A percentile compares a stretch with the other conserved stretches of the same genome.
Evolutionary conservation across 1,140 invertebrate genomes (phyloP).

Genomic region (Drosophila tsacasi): DNA sequence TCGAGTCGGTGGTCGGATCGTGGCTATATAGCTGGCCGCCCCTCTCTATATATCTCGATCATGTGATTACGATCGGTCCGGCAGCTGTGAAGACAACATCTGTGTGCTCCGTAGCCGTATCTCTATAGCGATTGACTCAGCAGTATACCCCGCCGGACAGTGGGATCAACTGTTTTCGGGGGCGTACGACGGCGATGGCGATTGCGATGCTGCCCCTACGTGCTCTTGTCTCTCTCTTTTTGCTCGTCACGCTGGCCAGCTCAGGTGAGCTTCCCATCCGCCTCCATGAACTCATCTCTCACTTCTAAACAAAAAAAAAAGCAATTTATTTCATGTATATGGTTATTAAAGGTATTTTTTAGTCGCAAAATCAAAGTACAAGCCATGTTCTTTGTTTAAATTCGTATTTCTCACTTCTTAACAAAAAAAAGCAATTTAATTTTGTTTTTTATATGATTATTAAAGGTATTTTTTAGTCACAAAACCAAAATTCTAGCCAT

Average conservation of each 20-base stretch:
- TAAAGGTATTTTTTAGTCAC: neutral
- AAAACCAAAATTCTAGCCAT: neutral
- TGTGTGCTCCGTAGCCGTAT: slow-evolving; percentile 26
- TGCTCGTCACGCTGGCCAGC: slow-evolving; percentile 57
- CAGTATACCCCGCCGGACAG: slow-evolving; percentile 28
- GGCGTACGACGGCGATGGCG: slow-evolving; percentile 25
- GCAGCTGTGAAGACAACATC: slow-evolving; percentile 52
- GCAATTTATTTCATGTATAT: neutral
- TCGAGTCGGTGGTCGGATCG: slow-evolving; percentile 57
- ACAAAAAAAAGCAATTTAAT: neutral
- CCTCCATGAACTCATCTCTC: slow-evolving; percentile 4
- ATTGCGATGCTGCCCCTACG: slow-evolving; percentile 44
- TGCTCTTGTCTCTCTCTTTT: slow-evolving; percentile 54
- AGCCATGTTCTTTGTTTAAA: neutral
- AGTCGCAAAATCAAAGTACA: neutral
- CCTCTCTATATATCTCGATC: slow-evolving; percentile 22
- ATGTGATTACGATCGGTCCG: slow-evolving; percentile 54
- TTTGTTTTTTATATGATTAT: neutral
- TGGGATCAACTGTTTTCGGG: slow-evolving; percentile 49
- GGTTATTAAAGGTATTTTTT: neutral
- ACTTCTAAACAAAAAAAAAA: neutral
- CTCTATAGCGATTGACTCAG: slow-evolving; percentile 48
- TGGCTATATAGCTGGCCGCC: slow-evolving; percentile 32
- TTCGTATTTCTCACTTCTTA: slow-evolving; percentile 1
- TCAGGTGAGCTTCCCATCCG: slow-evolving; percentile 56